Evolutionary conservation across 2,113 vertebrate genomes (phyloP), one percentile per base, ranked within the genome.

Genomic region (Illadopsis cleaveri): DNA sequence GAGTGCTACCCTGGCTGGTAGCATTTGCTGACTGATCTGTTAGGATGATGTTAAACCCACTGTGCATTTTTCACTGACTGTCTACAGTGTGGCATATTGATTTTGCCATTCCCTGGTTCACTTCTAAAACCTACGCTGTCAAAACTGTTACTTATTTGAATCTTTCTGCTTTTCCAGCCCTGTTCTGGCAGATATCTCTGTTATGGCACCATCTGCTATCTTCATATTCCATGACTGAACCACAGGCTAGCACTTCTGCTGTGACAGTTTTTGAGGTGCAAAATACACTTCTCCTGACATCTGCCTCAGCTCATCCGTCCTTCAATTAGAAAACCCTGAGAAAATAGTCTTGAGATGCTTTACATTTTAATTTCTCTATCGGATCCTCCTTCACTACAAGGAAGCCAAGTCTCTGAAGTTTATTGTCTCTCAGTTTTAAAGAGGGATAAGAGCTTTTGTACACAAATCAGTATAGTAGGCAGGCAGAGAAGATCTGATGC

Each of bases 121-220:
- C 75, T 96, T 97, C 78, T 94, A 38, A 96, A 96, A 68, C 70
- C 86, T 31, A 95, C 57, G 2, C 75, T 69, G 78, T 93, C 81
- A 95, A 94, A 97, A 91, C 81, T 95, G 91, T 70, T 94, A 89
- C 61, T 93, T 91, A 45, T 66, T 94, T 82, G 91, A 91, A 89
- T 78, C 50, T 82, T 82, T 94, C 77, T 70, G 54, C 89, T 89
- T 90, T 80, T 95, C 88, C 81, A 95, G 66, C 38, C 77, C 58
- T 65, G 28, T 85, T 92, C 91, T 94, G 95, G 95, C 94, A 96
- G 69, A 89, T 96, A 91, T 89, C 91, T 89, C 57, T 94, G 91
- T 91, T 95, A 86, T 72, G 91, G 94, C 66, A 93, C 95, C 91
- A 96, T 95, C 94, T 96, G 95, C 86, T 91, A 48, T 79, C 93